These are phyloP conservation scores for Parapsyche elsis DNA, from an alignment of 1,140 invertebrate species.

Conservation along the genomic window DNA sequence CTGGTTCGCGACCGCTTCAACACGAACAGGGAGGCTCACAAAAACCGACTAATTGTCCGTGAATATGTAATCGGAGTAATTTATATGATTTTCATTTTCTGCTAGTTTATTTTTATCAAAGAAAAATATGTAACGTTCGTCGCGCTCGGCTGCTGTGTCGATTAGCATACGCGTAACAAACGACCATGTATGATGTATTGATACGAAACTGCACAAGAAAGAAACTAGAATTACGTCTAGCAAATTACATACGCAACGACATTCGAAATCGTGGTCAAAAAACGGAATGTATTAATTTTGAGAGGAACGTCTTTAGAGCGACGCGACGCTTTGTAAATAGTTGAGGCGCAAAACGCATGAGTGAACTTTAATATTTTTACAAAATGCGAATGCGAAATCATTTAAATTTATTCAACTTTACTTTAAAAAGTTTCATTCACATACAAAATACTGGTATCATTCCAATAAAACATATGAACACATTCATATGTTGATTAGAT, in stretches of 20 bases:
- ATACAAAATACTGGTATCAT: no score
- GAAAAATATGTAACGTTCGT: constrained; percentile 12
- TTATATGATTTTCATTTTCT: neutral
- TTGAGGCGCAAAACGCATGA: no score
- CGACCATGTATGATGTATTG: neutral
- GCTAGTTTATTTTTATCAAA: neutral
- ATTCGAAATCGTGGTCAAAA: neutral
- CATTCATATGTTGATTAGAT: no score
- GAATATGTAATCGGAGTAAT: constrained; percentile 22
- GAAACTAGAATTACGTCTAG: constrained; percentile 7
- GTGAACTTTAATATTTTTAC: no score
- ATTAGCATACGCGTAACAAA: neutral
- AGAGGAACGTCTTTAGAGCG: no score
- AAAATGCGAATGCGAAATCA: no score
- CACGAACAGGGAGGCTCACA: constrained; percentile 2
- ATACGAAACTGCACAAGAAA: neutral
- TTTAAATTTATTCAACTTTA: no score
- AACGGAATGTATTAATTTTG: neutral
- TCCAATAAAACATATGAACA: no score
- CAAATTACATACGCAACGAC: constrained; percentile 11
- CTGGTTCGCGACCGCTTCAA: constrained; percentile 13
- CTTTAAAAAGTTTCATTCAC: no score
- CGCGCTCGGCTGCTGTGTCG: neutral
- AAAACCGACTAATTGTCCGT: constrained; percentile 31
- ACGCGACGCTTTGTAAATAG: no score